These are phyloP conservation scores for Grammomys dolichurus DNA, from an alignment of 2,113 vertebrate species.

Conservation along the genomic window DNA sequence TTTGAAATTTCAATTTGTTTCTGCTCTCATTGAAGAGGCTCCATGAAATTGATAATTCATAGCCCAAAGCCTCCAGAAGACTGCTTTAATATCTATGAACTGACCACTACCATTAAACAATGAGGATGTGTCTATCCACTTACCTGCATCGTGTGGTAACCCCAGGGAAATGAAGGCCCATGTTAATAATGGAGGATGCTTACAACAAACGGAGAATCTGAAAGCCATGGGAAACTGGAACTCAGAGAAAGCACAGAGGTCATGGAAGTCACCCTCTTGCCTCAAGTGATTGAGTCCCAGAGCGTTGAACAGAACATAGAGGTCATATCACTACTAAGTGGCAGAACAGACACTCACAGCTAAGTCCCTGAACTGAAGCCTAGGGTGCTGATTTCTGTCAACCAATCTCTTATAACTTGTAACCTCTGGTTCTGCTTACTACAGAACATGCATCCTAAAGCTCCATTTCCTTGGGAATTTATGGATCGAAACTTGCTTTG, in stretches of 20 bases:
- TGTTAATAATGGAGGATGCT: background rate
- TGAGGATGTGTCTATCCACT: background rate
- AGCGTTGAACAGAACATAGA: background rate
- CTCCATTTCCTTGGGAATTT: background rate
- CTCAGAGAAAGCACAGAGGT: background rate
- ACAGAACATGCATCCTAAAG: background rate
- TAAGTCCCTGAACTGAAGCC: background rate
- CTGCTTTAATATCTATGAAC: conserved; percentile 16
- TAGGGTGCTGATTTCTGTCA: background rate
- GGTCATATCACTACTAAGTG: background rate
- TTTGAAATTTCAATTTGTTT: conserved; percentile 59
- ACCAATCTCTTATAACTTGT: background rate
- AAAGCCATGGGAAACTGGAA: background rate
- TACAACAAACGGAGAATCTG: background rate
- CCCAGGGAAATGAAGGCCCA: background rate
- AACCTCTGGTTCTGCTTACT: background rate
- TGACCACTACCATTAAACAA: background rate
- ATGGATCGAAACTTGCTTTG: background rate
- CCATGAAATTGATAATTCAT: conserved; percentile 44
- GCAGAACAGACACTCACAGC: background rate
- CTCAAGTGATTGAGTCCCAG: background rate
- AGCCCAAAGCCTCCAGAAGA: conserved; percentile 27
- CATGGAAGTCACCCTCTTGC: background rate
- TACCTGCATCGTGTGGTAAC: background rate
- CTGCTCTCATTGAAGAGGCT: conserved; percentile 20